A percentile compares a stretch with the other conserved stretches of the same genome.
Evolutionary conservation across 1,140 invertebrate species (phyloP).

Genomic region (Ylistrum balloti): DNA sequence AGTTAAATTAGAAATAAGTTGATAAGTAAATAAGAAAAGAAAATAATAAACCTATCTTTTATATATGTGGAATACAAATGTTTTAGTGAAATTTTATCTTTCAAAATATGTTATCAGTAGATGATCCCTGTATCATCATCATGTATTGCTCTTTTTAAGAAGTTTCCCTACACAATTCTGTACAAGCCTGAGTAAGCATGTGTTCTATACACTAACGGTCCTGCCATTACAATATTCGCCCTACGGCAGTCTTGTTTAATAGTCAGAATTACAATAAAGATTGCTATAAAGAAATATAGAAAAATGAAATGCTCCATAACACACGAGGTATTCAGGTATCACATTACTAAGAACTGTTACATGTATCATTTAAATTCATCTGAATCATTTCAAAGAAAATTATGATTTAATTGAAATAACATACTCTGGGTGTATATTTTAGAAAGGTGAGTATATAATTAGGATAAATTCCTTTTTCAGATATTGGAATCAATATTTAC

Average conservation of each 20-base stretch:
- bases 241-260: background rate
- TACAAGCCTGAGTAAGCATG: background rate
- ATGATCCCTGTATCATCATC: background rate
- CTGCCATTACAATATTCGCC: background rate
- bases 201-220: background rate
- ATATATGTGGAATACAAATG: no score
- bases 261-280: background rate
- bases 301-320: conserved; percentile 4
- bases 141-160: background rate
- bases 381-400: background rate
- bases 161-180: background rate
- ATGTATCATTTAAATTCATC: background rate
- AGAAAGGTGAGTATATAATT: background rate
- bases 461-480: background rate
- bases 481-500: background rate
- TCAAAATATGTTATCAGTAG: background rate
- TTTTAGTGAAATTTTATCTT: background rate
- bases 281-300: background rate
- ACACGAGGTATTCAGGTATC: background rate
- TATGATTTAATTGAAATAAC: background rate
- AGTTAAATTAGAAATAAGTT: no score
- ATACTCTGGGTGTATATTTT: no score
- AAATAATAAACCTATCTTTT: no score
- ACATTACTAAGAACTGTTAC: background rate
- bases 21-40: no score